Percentiles rank a stretch among this genome's conserved stretches.
phyloP scores from a whole-genome alignment of 2,888 invertebrate species.

The Prosopocoilus inquinatus region DNA sequence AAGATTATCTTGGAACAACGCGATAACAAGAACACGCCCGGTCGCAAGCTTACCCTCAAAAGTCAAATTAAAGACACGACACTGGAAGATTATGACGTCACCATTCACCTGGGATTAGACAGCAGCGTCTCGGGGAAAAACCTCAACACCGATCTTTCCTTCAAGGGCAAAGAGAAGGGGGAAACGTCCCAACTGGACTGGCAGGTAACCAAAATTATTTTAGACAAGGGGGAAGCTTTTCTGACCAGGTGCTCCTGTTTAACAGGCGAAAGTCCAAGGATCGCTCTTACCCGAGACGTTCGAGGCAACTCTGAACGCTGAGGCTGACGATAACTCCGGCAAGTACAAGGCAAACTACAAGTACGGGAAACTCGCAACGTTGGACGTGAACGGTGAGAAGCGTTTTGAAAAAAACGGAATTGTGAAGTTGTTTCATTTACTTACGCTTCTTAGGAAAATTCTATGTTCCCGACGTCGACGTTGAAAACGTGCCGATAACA shows the following conservation, averaged over 20 bases:
- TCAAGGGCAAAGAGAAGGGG: conserved; percentile 47
- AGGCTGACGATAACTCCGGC: conserved; percentile 24
- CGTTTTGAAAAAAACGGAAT: too few species aligned
- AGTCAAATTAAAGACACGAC: conserved; percentile 49
- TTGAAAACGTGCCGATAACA: conserved; percentile 47
- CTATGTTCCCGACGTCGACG: conserved; percentile 1
- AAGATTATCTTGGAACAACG: conserved; percentile 44
- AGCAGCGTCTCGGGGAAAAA: conserved; percentile 52
- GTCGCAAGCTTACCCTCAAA: conserved; percentile 47
- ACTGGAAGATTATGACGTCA: conserved; percentile 46
- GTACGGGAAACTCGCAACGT: conserved; percentile 42
- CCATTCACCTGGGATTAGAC: conserved; percentile 48
- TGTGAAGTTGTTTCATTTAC: conserved; percentile 38
- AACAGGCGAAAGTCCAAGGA: conserved; percentile 42
- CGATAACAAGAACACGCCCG: conserved; percentile 48
- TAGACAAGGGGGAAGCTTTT: too few species aligned
- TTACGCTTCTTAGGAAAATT: conserved; percentile 12
- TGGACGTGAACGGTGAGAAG: conserved; percentile 28
- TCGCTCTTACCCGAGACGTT: conserved; percentile 43
- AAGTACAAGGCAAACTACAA: conserved; percentile 29
- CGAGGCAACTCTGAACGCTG: conserved; percentile 36
- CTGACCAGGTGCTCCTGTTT: conserved; percentile 2
- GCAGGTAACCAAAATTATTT: conserved; percentile 19
- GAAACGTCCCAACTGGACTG: conserved; percentile 35
- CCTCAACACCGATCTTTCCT: conserved; percentile 42